Conservation (phyloP, 2,888 invertebrate genomes). For the Selenia dentaria region DNA sequence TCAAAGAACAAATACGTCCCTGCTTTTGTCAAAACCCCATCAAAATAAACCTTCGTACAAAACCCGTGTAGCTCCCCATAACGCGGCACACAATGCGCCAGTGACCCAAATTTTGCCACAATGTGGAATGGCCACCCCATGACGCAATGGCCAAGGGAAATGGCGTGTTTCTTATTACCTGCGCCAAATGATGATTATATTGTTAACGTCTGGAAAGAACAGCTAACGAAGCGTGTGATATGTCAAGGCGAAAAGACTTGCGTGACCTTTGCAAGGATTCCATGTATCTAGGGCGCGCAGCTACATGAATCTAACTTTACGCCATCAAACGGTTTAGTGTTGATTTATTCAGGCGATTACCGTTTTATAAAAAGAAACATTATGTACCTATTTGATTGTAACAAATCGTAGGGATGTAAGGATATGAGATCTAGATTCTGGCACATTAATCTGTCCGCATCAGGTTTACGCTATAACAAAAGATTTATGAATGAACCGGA, state of each 20-base stretch:
- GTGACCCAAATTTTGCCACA: constrained; percentile 75
- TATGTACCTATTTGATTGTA: no score
- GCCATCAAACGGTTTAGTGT: no score
- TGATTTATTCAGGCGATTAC: no score
- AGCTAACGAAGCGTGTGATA: constrained; percentile 10
- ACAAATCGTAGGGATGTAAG: no score
- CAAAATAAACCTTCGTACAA: not conserved
- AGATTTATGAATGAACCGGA: no score
- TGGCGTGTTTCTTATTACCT: constrained; percentile 22
- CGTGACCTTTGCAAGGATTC: constrained; percentile 11
- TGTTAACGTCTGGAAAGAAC: constrained; percentile 18
- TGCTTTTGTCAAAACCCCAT: not conserved
- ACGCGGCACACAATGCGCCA: constrained; percentile 45
- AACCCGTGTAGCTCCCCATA: not conserved
- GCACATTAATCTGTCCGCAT: no score
- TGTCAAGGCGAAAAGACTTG: constrained; percentile 14
- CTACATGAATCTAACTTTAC: not conserved
- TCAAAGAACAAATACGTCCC: no score
- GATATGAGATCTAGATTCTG: no score
- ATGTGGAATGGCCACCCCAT: constrained; percentile 63
- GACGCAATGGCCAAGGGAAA: constrained; percentile 35
- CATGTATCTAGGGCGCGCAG: constrained; percentile 1
- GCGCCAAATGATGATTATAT: constrained; percentile 22
- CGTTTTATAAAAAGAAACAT: no score
- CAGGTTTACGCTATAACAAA: no score